A percentile compares a stretch with the other conserved stretches of the same genome.
These are phyloP conservation scores for Megaleporinus macrocephalus DNA, from an alignment of 2,113 vertebrate species.

Conservation along the genomic window DNA sequence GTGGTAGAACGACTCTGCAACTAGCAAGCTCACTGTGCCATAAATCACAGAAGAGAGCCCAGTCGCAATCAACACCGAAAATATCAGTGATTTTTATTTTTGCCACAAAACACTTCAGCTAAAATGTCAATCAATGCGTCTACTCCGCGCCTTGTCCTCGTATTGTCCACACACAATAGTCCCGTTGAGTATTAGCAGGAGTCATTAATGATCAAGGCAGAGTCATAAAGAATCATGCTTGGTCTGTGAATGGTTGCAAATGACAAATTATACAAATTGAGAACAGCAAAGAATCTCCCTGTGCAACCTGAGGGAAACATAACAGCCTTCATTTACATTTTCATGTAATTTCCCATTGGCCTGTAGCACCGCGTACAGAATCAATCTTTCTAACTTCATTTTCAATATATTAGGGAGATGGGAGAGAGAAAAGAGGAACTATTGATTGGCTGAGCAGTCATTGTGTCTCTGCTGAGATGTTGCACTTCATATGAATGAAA, in stretches of 20 bases:
- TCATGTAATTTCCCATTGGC: conserved; percentile 79
- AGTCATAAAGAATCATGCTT: conserved; percentile 17
- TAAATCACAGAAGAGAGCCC: not conserved
- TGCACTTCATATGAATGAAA: conserved; percentile 73
- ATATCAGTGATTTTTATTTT: not conserved
- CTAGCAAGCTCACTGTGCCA: not conserved
- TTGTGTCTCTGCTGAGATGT: conserved; percentile 73
- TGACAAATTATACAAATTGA: conserved; percentile 71
- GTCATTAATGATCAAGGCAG: conserved; percentile 50
- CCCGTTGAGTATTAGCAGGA: conserved; percentile 38
- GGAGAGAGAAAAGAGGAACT: conserved; percentile 69
- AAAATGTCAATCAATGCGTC: conserved; percentile 22
- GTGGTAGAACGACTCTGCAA: not conserved
- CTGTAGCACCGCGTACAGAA: conserved; percentile 73
- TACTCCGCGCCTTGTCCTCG: conserved; percentile 25
- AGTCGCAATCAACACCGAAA: not conserved
- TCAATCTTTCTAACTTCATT: conserved; percentile 82
- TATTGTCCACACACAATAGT: conserved; percentile 28
- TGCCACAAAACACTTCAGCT: not conserved
- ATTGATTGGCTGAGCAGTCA: conserved; percentile 78
- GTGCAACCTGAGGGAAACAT: conserved; percentile 65
- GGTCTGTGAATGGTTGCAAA: conserved; percentile 56
- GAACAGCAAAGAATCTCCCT: conserved; percentile 62
- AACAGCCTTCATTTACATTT: conserved; percentile 78
- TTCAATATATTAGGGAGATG: conserved; percentile 81